Percentiles rank a stretch among this genome's conserved stretches.
These are phyloP conservation scores for Leptinotarsa haldemani DNA, from an alignment of 2,888 invertebrate genomes.

Conservation along the genomic window DNA sequence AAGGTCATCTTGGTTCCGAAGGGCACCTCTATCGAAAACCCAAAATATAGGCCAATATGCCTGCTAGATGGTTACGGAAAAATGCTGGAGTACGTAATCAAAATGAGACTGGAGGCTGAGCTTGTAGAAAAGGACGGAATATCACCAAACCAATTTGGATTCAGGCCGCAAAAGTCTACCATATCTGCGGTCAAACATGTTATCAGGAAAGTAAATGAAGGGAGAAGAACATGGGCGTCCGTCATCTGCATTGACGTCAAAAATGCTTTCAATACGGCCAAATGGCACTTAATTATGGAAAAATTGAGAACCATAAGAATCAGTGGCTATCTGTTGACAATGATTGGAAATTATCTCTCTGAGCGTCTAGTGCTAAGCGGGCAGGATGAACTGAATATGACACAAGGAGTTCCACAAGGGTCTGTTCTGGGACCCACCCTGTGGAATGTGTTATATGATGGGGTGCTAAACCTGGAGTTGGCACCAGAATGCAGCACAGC, in stretches of 20 bases:
- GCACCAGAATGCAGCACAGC: not conserved
- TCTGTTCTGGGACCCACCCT: conserved; percentile 20
- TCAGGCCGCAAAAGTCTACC: conserved; percentile 2
- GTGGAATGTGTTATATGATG: conserved; percentile 23
- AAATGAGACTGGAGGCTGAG: conserved; percentile 5
- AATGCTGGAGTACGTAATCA: conserved; percentile 4
- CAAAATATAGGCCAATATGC: conserved; percentile 13
- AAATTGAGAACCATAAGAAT: not conserved
- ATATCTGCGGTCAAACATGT: conserved; percentile 13
- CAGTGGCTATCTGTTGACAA: not conserved
- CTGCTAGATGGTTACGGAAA: conserved; percentile 7
- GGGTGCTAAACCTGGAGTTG: not conserved
- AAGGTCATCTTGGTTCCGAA: conserved; percentile 30
- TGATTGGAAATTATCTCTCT: conserved; percentile 11
- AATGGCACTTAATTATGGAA: not conserved
- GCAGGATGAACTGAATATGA: not conserved
- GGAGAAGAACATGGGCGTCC: not conserved
- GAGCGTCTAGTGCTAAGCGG: not conserved
- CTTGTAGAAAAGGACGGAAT: not conserved
- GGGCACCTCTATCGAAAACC: not conserved
- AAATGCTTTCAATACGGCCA: conserved; percentile 25
- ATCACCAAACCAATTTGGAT: conserved; percentile 19
- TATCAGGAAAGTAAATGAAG: not conserved
- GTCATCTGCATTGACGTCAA: conserved; percentile 19
- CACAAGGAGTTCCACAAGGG: conserved; percentile 17